Evolutionary conservation across 2,888 invertebrate genomes (phyloP).

Genomic region (Trachelus iudaicus): DNA sequence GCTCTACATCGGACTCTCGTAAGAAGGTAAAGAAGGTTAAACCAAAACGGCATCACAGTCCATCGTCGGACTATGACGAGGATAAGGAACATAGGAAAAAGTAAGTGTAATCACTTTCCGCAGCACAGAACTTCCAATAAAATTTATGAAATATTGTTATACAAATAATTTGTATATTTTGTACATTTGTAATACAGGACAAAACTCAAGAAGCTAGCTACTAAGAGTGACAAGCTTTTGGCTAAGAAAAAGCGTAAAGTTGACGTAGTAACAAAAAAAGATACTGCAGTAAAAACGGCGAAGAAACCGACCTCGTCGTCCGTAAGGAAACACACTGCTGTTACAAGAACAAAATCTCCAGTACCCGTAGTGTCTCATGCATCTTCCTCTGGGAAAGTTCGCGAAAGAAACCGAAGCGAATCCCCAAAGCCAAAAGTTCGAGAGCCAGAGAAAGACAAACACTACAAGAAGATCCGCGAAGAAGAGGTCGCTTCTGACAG

Average conservation of each 20-base stretch:
- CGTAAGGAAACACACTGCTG: conserved; percentile 35
- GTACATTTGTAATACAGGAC: conserved; percentile 36
- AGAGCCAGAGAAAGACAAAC: conserved; percentile 49
- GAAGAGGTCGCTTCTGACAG: conserved; percentile 27
- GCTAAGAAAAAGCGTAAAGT: conserved; percentile 58
- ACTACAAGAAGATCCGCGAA: conserved; percentile 45
- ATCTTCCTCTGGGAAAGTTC: conserved; percentile 38
- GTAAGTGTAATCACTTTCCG: conserved; percentile 30
- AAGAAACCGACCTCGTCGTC: conserved; percentile 26
- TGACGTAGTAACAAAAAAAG: conserved; percentile 43
- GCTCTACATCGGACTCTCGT: conserved; percentile 72
- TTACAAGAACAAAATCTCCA: conserved; percentile 43
- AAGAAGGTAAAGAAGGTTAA: conserved; percentile 67
- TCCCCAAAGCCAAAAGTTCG: conserved; percentile 45
- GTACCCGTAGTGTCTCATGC: conserved; percentile 34
- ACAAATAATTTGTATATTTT: background rate
- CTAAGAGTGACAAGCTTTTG: conserved; percentile 52
- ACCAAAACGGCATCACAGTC: conserved; percentile 71
- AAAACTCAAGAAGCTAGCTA: conserved; percentile 56
- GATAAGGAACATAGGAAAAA: conserved; percentile 68
- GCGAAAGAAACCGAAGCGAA: conserved; percentile 58
- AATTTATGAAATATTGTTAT: background rate
- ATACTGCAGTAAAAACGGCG: conserved; percentile 18
- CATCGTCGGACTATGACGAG: conserved; percentile 75
- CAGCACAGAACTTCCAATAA: background rate